Evolutionary conservation across 2,888 invertebrate genomes (phyloP), one percentile per base, ranked within the genome.

Genomic region (Xylocampa areola): DNA sequence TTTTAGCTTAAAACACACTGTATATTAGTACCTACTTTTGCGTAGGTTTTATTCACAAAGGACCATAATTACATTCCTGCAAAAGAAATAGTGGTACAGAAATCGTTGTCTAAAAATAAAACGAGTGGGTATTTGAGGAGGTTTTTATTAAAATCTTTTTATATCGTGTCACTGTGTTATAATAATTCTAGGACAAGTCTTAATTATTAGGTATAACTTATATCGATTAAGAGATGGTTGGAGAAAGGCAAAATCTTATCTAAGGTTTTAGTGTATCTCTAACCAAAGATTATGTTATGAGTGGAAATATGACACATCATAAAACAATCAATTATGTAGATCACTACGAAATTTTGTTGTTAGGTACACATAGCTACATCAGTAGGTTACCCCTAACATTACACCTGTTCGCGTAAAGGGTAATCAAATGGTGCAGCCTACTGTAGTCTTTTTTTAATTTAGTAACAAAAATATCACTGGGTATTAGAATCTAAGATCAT

Each of bases 71-170:
- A 44, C 37, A 50, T 63, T 47, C 43, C 33, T 39, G 4, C 30
- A 27, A 35, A 21, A 8, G 21, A 29, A 43, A 32, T 2, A 33
- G 10, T 7, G 25, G 16, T 23, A 29, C 23, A 16, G n/a, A 60
- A 59, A 67, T 45, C 37, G 53, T 16, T 39, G 4, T 2, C 33
- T 3, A 27, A 27, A 51, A 73, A 71, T 74, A 60, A 73, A 74
- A 73, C 58, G 16, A 68, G 11, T 14, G 3, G 1, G 21, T 35
- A 55, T 55, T 71, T 61, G 41, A 68, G 55, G 60, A 73, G 57
- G 58, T 61, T 73, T 68, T 74, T 73, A 73, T 53, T 73, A 64
- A 74, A 73, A 74, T 71, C 58, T 37, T 61, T 74, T 73, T 49
- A 64, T 55, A 33, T 61, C 29, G 54, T 52, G 55, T 68, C 60